phyloP scores from a whole-genome alignment of 2,888 invertebrate genomes.

The Agrilus cyanescens region DNA sequence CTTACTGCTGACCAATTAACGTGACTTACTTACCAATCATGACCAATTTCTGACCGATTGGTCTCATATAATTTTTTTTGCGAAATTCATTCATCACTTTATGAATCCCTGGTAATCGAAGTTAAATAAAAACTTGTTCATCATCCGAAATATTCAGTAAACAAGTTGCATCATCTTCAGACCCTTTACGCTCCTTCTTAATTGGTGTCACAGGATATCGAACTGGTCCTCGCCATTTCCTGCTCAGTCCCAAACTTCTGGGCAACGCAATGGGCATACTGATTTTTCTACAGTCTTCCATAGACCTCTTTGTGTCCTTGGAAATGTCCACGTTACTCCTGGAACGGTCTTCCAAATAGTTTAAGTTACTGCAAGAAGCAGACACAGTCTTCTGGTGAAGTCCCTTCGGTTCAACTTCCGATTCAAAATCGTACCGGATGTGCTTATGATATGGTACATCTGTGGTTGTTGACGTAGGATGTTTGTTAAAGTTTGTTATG shows the following conservation, averaged over 20 bases:
- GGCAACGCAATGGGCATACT: slow-evolving; percentile 39
- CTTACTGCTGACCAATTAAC: too few species aligned
- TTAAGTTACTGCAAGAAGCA: not conserved
- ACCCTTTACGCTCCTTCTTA: slow-evolving; percentile 28
- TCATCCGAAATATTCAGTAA: slow-evolving; percentile 44
- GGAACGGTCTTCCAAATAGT: not conserved
- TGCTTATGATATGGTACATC: slow-evolving; percentile 36
- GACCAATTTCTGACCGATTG: too few species aligned
- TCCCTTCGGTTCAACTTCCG: slow-evolving; percentile 16
- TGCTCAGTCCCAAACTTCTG: slow-evolving; percentile 45
- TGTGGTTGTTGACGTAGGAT: slow-evolving; percentile 19
- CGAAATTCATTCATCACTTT: too few species aligned
- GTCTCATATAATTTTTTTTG: too few species aligned
- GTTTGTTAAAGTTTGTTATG: slow-evolving; percentile 28
- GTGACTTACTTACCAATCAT: too few species aligned
- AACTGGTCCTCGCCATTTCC: slow-evolving; percentile 51
- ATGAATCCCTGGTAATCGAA: too few species aligned
- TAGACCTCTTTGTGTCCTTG: not conserved
- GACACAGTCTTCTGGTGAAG: not conserved
- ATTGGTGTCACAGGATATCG: slow-evolving; percentile 54
- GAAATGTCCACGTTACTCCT: not conserved
- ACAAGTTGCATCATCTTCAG: slow-evolving; percentile 34
- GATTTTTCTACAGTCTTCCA: not conserved
- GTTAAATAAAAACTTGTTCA: slow-evolving; percentile 52
- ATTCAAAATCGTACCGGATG: slow-evolving; percentile 33